Base-by-base conservation (phyloP, 2,797 vertebrate species). In the Carapus acus region DNA sequence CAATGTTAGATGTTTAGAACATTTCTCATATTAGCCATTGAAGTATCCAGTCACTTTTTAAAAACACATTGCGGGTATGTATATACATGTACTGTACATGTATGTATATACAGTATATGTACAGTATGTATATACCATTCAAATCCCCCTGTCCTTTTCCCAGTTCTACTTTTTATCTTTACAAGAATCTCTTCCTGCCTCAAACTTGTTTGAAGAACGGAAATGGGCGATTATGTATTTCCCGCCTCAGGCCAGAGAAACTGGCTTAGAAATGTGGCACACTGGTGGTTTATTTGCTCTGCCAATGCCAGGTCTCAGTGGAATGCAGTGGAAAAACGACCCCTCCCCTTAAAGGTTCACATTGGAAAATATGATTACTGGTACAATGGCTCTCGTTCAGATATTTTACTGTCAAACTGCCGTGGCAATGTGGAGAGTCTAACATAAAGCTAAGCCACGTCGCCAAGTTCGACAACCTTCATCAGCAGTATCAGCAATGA, bases 171-270 rank as follows among this genome's bases (percentile, higher is more conserved):
- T 69, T 70, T 27, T 72, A 64, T 45, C 62, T 74, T 52, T 55
- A 44, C 46, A 6, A 43, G 67, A 55, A 74, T 80, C 63, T 72
- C 51, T 54, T 67, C 58, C 62, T 41, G 50, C 39, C 61, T 61
- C 51, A 18, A 41, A 43, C 63, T 65, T 42, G 55, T 44, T 42
- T 11, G 46, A 64, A 63, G 43, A 61, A 38, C 77, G 84, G 83
- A 88, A 85, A 79, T 80, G 57, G 81, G 74, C 65, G 53, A 81
- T 85, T 82, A 74, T 50, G 41, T 62, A 33, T 77, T 75, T 71
- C 72, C 17, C 58, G 67, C 69, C 48, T 36, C 49, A 46, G 60
- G 73, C 54, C 62, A 50, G 48, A 80, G 54, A 74, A 65, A 43
- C 51, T 59, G 52, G 20, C 27, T 7, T 24, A 73, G n/a, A 78